A percentile compares a stretch with the other conserved stretches of the same genome.
Conservation (phyloP, 2,113 vertebrate genomes). For the Asarcornis scutulata region DNA sequence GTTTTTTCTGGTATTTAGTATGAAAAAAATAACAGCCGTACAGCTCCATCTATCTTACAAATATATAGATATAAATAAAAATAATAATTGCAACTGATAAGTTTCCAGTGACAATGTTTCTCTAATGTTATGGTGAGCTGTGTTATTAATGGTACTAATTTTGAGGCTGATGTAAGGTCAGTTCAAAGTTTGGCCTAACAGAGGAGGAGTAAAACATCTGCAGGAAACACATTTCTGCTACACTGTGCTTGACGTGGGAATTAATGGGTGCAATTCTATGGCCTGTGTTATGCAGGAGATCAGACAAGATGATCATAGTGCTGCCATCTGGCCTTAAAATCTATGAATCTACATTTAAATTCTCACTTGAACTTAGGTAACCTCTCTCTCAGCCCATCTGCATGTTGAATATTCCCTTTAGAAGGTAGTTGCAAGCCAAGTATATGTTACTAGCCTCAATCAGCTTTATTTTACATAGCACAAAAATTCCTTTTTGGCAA, state of each 20-base stretch:
- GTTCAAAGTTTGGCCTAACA: not conserved
- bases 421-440: not conserved
- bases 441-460: not conserved
- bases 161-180: not conserved
- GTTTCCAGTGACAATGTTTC: not conserved
- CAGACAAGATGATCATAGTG: not conserved
- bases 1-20: no score
- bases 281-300: not conserved
- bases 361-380: slow-evolving; percentile 42
- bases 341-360: not conserved
- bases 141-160: not conserved
- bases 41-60: not conserved
- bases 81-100: not conserved
- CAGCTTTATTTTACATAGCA: not conserved
- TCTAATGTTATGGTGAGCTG: not conserved
- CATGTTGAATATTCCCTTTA: not conserved
- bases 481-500: not conserved
- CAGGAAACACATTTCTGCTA: not conserved
- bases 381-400: slow-evolving; percentile 36
- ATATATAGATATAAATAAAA: not conserved
- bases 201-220: not conserved
- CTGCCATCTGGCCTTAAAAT: slow-evolving; percentile 41
- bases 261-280: not conserved
- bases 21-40: not conserved
- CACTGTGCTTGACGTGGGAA: not conserved